Conservation (phyloP, 2,113 vertebrate species). For the Hoplias malabaricus region DNA sequence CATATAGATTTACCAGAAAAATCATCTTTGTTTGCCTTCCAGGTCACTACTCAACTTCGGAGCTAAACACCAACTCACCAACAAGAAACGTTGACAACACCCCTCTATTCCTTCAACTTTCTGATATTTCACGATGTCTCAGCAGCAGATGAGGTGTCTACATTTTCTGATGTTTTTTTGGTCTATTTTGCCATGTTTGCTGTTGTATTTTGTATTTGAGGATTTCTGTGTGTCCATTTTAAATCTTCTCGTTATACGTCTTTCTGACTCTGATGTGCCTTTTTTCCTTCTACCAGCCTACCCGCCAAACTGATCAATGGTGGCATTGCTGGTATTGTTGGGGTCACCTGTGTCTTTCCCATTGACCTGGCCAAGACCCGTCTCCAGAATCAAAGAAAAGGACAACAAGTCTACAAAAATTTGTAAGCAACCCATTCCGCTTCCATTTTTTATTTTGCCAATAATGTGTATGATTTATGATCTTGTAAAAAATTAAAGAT, state of each 20-base stretch:
- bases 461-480: too few relatives aligned
- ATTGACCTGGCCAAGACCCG: slow-evolving; percentile 83
- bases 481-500: too few relatives aligned
- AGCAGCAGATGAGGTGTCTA: slow-evolving; percentile 77
- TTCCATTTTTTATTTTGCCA: neutral
- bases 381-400: slow-evolving; percentile 82
- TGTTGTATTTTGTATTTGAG: neutral
- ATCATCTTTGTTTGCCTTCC: neutral
- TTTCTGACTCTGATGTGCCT: too few relatives aligned
- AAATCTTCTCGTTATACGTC: too few relatives aligned
- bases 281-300: slow-evolving; percentile 63
- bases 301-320: slow-evolving; percentile 85
- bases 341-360: slow-evolving; percentile 84
- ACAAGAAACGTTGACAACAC: neutral
- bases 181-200: neutral
- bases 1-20: neutral
- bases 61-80: slow-evolving; percentile 20
- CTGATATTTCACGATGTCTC: slow-evolving; percentile 70
- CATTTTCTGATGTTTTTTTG: neutral
- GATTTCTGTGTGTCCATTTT: neutral
- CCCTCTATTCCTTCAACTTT: neutral
- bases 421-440: slow-evolving; percentile 71
- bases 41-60: slow-evolving; percentile 29
- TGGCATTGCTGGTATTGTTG: slow-evolving; percentile 81
- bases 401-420: slow-evolving; percentile 81